A percentile compares a stretch with the other conserved stretches of the same genome.
These are phyloP conservation scores for Columba janthina DNA, from an alignment of 2,113 vertebrate species.

Conservation along the genomic window DNA sequence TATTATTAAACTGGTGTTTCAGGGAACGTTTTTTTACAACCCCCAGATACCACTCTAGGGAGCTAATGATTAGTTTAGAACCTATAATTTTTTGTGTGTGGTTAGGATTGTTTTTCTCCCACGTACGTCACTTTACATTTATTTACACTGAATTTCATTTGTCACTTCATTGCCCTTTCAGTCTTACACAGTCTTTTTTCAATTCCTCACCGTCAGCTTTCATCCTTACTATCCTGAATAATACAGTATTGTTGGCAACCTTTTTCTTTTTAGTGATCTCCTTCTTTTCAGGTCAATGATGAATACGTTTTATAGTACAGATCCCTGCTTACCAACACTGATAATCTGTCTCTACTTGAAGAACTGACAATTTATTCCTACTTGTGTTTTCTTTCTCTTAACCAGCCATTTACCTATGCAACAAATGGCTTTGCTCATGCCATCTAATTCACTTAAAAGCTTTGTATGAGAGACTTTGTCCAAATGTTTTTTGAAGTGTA, in stretches of 20 bases:
- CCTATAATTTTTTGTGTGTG: constrained; percentile 1
- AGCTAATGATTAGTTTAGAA: not conserved
- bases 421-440: not conserved
- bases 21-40: not conserved
- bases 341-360: not conserved
- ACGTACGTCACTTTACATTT: not conserved
- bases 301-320: not conserved
- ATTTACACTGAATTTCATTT: constrained; percentile 10
- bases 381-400: not conserved
- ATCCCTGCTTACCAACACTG: not conserved
- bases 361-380: not conserved
- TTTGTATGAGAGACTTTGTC: not conserved
- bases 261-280: constrained; percentile 7
- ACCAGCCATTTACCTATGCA: not conserved
- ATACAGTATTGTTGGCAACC: not conserved
- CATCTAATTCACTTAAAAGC: constrained; percentile 40
- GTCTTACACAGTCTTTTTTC: not conserved
- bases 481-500: not conserved
- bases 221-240: not conserved
- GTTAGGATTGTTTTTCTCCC: constrained; percentile 12
- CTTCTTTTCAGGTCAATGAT: not conserved
- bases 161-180: not conserved
- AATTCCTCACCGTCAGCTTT: not conserved
- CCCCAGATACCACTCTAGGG: not conserved
- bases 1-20: not conserved